Evolutionary conservation across 1,140 invertebrate species (phyloP).

Genomic region (Odontomachus brunneus): DNA sequence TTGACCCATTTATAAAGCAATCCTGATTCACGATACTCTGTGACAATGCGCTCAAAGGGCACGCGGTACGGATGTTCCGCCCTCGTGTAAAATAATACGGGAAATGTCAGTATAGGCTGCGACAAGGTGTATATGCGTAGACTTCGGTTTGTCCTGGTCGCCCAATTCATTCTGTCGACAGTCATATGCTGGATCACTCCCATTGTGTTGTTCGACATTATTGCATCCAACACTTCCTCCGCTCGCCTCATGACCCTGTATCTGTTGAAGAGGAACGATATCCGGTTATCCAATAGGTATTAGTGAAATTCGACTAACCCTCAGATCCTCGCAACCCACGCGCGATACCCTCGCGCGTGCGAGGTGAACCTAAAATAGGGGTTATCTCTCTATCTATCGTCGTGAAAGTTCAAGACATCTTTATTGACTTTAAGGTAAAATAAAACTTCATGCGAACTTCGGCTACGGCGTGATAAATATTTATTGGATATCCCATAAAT

Average conservation of each 20-base stretch:
- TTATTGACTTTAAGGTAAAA: too few relatives aligned
- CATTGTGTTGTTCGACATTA: neutral
- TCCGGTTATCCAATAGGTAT: too few relatives aligned
- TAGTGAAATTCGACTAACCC: neutral
- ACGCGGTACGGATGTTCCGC: constrained; percentile 6
- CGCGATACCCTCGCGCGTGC: too few relatives aligned
- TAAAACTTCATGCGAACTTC: too few relatives aligned
- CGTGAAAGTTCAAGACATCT: too few relatives aligned
- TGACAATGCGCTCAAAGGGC: neutral
- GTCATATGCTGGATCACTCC: constrained; percentile 39
- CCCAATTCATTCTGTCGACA: constrained; percentile 45
- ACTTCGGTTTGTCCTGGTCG: constrained; percentile 12
- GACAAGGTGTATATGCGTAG: constrained; percentile 31
- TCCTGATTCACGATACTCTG: constrained; percentile 36
- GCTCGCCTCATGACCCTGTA: constrained; percentile 20
- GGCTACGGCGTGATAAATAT: too few relatives aligned
- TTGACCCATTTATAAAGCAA: constrained; percentile 25
- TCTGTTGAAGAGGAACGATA: neutral
- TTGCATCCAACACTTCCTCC: neutral
- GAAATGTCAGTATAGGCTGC: neutral
- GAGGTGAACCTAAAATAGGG: too few relatives aligned
- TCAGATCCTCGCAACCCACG: too few relatives aligned
- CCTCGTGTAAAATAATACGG: constrained; percentile 34
- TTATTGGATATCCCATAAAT: too few relatives aligned
- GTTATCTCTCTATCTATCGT: too few relatives aligned